Percentiles rank a stretch among this genome's conserved stretches.
Evolutionary conservation across 2,113 vertebrate species (phyloP).

Genomic region (Poeciliopsis turrubarensis): DNA sequence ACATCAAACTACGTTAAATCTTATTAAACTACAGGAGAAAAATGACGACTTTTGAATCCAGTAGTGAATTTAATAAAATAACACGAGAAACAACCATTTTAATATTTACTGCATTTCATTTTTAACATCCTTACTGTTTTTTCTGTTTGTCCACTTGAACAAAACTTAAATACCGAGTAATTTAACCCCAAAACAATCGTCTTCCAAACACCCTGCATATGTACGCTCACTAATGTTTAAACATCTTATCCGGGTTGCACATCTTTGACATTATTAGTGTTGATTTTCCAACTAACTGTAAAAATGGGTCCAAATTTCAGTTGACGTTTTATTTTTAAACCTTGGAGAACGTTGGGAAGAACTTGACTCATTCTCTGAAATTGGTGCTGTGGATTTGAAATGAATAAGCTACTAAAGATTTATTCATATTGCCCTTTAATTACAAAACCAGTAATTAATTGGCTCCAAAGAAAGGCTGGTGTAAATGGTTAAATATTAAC

Average conservation of each 20-base stretch:
- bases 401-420: neutral
- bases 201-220: neutral
- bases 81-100: neutral
- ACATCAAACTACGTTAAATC: neutral
- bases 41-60: neutral
- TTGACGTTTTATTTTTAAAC: neutral
- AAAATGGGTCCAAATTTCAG: neutral
- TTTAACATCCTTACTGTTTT: neutral
- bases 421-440: neutral
- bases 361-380: neutral
- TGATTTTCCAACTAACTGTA: neutral
- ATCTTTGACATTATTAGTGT: neutral
- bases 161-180: neutral
- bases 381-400: neutral
- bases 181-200: neutral
- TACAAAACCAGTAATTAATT: neutral
- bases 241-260: neutral
- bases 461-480: neutral
- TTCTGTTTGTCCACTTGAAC: neutral
- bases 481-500: neutral
- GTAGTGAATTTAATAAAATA: neutral
- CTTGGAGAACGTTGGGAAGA: neutral
- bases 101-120: neutral
- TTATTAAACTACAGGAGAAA: neutral
- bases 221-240: neutral